phyloP scores from a whole-genome alignment of 2,113 vertebrate species.

The Aldabrachelys gigantea region DNA sequence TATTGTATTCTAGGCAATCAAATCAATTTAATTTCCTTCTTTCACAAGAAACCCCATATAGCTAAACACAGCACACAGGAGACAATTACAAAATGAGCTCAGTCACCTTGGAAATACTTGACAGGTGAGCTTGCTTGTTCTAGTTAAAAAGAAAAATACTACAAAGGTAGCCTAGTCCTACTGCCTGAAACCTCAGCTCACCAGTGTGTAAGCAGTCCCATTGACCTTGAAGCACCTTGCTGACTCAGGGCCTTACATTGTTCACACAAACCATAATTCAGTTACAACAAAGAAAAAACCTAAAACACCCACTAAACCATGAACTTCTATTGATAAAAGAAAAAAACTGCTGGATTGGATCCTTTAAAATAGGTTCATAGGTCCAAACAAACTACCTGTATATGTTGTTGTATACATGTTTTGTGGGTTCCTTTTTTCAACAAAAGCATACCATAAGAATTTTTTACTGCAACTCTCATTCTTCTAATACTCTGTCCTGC shows the following conservation, averaged over 20 bases:
- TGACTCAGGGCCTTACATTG: background rate
- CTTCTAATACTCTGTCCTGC: background rate
- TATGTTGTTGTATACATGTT: too few relatives aligned
- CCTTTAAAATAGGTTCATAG: too few relatives aligned
- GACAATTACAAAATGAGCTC: background rate
- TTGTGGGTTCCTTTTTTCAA: too few relatives aligned
- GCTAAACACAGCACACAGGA: too few relatives aligned
- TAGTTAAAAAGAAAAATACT: background rate
- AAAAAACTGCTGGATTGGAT: background rate
- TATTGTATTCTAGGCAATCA: background rate
- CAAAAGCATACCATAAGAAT: background rate
- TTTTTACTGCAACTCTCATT: background rate
- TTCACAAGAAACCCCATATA: background rate
- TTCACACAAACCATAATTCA: background rate
- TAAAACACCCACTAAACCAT: background rate
- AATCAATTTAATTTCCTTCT: background rate
- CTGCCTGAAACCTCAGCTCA: background rate
- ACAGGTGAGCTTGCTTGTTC: background rate
- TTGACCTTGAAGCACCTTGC: background rate
- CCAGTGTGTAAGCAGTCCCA: background rate
- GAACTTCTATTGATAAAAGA: background rate
- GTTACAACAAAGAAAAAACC: background rate
- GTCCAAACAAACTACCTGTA: too few relatives aligned
- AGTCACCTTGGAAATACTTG: background rate
- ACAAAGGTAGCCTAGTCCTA: background rate